These are phyloP conservation scores for Globodera rostochiensis DNA, from an alignment of 1,140 invertebrate genomes.

Conservation along the genomic window DNA sequence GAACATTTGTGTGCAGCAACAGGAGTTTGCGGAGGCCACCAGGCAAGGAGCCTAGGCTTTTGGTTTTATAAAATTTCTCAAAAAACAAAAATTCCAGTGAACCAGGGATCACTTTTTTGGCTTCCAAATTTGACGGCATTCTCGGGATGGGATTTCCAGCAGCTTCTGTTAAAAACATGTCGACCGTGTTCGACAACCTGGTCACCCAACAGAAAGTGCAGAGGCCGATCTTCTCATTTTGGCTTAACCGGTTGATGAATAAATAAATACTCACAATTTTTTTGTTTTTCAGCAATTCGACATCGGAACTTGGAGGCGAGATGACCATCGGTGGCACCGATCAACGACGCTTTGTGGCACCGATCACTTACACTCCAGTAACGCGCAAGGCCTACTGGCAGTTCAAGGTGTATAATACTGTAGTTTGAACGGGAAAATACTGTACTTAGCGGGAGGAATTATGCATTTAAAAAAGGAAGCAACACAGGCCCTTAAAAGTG, in stretches of 20 bases:
- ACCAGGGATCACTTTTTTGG: slow-evolving; percentile 81
- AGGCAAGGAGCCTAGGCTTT: slow-evolving; percentile 54
- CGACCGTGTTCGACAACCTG: slow-evolving; percentile 92
- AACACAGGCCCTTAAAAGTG: no score
- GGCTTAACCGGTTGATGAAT: slow-evolving; percentile 73
- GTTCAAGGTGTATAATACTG: slow-evolving; percentile 77
- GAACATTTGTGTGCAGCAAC: slow-evolving; percentile 66
- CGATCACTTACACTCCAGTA: slow-evolving; percentile 88
- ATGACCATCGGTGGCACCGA: slow-evolving; percentile 67
- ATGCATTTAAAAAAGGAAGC: no score
- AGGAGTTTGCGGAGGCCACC: slow-evolving; percentile 96
- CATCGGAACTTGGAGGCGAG: slow-evolving; percentile 64
- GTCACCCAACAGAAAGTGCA: slow-evolving; percentile 79
- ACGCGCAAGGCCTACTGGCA: slow-evolving; percentile 92
- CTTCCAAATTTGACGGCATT: slow-evolving; percentile 95
- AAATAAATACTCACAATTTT: no score
- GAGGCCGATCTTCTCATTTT: slow-evolving; percentile 90
- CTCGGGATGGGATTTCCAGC: slow-evolving; percentile 85
- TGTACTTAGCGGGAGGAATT: no score
- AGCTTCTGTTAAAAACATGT: slow-evolving; percentile 73
- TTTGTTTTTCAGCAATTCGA: slow-evolving; percentile 55
- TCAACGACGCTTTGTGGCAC: slow-evolving; percentile 77
- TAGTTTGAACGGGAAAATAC: not conserved
- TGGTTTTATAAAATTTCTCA: no score
- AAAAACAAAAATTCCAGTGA: slow-evolving; percentile 69